Evolutionary conservation across 2,113 vertebrate genomes (phyloP), one percentile per base, ranked within the genome.

Genomic region (Amia ocellicauda): DNA sequence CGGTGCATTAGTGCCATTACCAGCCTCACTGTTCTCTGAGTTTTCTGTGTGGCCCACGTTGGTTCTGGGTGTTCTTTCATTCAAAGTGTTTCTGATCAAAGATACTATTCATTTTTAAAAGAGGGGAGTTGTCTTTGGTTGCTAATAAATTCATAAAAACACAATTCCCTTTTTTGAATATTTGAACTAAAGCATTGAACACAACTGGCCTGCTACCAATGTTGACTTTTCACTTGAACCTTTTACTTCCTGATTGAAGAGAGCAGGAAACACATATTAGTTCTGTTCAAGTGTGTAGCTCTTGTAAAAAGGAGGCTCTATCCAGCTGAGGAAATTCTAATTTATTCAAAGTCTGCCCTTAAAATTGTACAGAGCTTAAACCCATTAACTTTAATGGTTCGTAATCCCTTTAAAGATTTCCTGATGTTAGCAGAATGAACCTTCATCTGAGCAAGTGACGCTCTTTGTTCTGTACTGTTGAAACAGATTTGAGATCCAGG

Each of bases 391-490:
- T 50, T 58, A 50, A 58, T 58, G 63, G 49, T 56, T 42, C 55
- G 29, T 66, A 58, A 66, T 58, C 28, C 63, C 55, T 26, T 57
- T 47, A 45, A 64, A 64, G 54, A 41, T 47, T 52, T 64, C 27
- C 62, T 27, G 52, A 58, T 41, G 45, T 58, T 55, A 66, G 26
- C 50, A 45, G 63, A 22, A 42, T 66, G 58, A 65, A n/a, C 54
- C 57, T 58, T 29, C 63, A 58, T 20, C 16, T 58, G 10, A 24
- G 31, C 26, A 20, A 64, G 52, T 57, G 36, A 27, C 7, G 9
- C 63, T 31, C 29, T 58, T 58, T 66, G 43, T 59, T 49, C 22
- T 51, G 11, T 19, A 26, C 16, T 58, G 43, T 51, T 26, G 27
- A 14, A 40, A n/a, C 36, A 56, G 52, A 56, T 45, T 50, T 41